These are phyloP conservation scores for Ceriagrion tenellum DNA, from an alignment of 2,888 invertebrate species.

Conservation along the genomic window DNA sequence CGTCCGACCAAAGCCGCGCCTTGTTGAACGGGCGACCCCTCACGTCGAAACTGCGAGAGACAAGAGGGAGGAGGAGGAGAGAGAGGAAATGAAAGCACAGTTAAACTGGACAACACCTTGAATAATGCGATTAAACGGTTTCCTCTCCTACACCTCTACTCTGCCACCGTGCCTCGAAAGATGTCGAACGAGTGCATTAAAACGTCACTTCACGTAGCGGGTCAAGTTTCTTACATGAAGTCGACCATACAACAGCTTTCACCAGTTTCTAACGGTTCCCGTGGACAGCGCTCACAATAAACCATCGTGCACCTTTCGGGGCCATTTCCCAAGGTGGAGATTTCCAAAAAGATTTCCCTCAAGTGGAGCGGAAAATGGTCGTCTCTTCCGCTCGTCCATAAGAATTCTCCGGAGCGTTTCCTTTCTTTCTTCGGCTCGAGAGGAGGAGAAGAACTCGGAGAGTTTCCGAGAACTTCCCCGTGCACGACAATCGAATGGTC, in stretches of 20 bases:
- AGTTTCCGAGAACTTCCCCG: background rate
- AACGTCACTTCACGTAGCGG: background rate
- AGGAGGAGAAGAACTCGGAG: background rate
- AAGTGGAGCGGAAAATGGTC: background rate
- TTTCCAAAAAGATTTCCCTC: too few species aligned
- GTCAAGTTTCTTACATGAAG: background rate
- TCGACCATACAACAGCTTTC: too few species aligned
- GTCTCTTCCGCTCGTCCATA: background rate
- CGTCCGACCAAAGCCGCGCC: slow-evolving; percentile 80
- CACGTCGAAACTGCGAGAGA: slow-evolving; percentile 79
- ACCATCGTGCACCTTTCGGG: background rate
- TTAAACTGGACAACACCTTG: too few species aligned
- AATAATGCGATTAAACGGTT: too few species aligned
- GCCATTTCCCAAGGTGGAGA: background rate
- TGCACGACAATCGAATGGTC: background rate
- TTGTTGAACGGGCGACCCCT: slow-evolving; percentile 79
- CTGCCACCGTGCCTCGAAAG: too few species aligned
- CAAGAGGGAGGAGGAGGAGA: too few species aligned
- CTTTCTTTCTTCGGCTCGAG: background rate
- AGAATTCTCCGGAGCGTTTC: background rate
- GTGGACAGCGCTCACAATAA: background rate
- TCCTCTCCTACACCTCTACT: too few species aligned
- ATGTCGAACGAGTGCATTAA: too few species aligned
- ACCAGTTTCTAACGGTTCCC: too few species aligned
- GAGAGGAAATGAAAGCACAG: too few species aligned